Conservation (phyloP, 2,888 invertebrate genomes). For the Drosophila colorata region DNA sequence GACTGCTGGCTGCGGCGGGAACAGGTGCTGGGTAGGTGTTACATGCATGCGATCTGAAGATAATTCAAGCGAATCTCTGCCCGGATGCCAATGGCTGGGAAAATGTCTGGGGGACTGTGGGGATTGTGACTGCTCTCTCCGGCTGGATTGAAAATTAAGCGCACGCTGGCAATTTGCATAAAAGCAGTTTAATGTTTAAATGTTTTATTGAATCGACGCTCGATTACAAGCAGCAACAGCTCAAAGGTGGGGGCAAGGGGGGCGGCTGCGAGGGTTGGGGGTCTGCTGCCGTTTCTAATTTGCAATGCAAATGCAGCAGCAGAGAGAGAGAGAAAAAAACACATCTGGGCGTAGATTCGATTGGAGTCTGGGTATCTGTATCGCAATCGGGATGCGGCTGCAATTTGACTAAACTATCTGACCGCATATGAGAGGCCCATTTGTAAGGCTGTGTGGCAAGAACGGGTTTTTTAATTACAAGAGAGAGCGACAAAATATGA, state of each 20-base stretch:
- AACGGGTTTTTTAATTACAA: conserved; percentile 78
- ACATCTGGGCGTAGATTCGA: background rate
- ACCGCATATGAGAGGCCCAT: conserved; percentile 59
- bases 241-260: background rate
- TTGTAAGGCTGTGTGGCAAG: conserved; percentile 44
- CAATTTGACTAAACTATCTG: conserved; percentile 78
- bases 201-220: conserved; percentile 80
- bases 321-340: conserved; percentile 1
- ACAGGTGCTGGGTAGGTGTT: conserved; percentile 60
- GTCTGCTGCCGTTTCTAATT: conserved; percentile 67
- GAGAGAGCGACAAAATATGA: conserved; percentile 20
- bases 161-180: conserved; percentile 82
- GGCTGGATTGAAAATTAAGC: conserved; percentile 70
- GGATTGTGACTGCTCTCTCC: background rate
- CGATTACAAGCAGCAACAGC: conserved; percentile 57
- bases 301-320: conserved; percentile 74
- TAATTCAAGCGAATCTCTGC: conserved; percentile 66
- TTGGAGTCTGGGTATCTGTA: conserved; percentile 13
- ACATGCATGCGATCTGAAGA: conserved; percentile 75
- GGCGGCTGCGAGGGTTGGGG: background rate
- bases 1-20: conserved; percentile 15
- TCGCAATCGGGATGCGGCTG: conserved; percentile 40
- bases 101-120: too few relatives aligned
- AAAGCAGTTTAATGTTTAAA: conserved; percentile 83
- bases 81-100: conserved; percentile 45